A percentile compares a stretch with the other conserved stretches of the same genome.
These are phyloP conservation scores for Montipora efflorescens DNA, from an alignment of 64 coral and sea anemone species.

Conservation along the genomic window DNA sequence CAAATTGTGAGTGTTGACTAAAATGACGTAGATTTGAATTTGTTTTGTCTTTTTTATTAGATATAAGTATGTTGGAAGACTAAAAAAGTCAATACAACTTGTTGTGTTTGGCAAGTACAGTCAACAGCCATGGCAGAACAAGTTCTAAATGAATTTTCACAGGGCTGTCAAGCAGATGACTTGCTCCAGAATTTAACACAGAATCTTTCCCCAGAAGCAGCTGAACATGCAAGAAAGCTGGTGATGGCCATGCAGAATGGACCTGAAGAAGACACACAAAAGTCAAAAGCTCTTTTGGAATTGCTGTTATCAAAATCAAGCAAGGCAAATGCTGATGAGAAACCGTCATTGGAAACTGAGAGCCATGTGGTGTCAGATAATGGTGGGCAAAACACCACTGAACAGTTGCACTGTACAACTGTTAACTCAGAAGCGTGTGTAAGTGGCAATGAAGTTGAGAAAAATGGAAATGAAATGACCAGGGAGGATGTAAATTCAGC, in stretches of 20 bases:
- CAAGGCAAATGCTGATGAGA: background rate
- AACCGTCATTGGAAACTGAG: background rate
- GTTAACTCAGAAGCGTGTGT: background rate
- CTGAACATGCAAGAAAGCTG: background rate
- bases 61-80: background rate
- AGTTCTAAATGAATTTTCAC: background rate
- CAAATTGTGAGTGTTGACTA: too few relatives aligned
- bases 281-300: background rate
- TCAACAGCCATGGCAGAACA: background rate
- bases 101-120: background rate
- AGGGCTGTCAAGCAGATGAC: background rate
- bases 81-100: background rate
- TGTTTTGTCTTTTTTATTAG: background rate
- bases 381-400: background rate
- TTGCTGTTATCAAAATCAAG: constrained; percentile 13
- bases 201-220: background rate
- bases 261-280: constrained; percentile 1
- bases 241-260: constrained; percentile 9
- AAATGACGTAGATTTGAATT: too few relatives aligned
- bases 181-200: background rate
- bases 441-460: background rate
- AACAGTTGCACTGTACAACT: background rate
- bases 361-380: background rate
- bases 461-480: background rate
- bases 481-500: background rate